A percentile compares a stretch with the other conserved stretches of the same genome.
Evolutionary conservation across 37 sponge, comb jelly and placozoan genomes (phyloP).

Genomic region (Ianthella basta): DNA sequence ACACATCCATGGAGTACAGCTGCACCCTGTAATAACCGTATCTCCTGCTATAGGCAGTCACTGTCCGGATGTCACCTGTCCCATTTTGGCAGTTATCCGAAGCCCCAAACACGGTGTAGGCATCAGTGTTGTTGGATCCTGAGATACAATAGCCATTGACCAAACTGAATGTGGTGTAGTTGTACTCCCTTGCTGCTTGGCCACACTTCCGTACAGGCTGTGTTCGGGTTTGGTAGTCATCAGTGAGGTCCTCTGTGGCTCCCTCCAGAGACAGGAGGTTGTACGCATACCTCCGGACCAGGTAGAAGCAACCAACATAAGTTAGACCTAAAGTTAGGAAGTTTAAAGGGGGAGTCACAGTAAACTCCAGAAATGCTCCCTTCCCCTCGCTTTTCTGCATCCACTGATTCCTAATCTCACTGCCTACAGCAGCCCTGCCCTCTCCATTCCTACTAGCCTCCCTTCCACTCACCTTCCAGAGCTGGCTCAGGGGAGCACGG

Average conservation of each 20-base stretch:
- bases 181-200: conserved; percentile 19
- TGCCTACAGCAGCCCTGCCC: no score
- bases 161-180: conserved; percentile 43
- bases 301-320: conserved; percentile 45
- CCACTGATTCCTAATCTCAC: no score
- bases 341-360: background rate
- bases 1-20: conserved; percentile 26
- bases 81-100: conserved; percentile 39
- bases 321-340: background rate
- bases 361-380: background rate
- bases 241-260: conserved; percentile 46
- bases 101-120: conserved; percentile 30
- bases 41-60: background rate
- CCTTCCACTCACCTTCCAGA: conserved; percentile 34
- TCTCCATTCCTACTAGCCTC: no score
- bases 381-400: no score
- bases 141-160: conserved; percentile 56
- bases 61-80: conserved; percentile 24
- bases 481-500: conserved; percentile 55
- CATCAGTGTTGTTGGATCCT: conserved; percentile 42
- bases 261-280: conserved; percentile 41
- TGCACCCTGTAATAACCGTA: background rate
- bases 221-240: conserved; percentile 33
- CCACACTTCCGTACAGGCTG: conserved; percentile 64
- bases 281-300: conserved; percentile 10